Conservation (phyloP, 2,797 vertebrate genomes). For the Amniataba percoides region DNA sequence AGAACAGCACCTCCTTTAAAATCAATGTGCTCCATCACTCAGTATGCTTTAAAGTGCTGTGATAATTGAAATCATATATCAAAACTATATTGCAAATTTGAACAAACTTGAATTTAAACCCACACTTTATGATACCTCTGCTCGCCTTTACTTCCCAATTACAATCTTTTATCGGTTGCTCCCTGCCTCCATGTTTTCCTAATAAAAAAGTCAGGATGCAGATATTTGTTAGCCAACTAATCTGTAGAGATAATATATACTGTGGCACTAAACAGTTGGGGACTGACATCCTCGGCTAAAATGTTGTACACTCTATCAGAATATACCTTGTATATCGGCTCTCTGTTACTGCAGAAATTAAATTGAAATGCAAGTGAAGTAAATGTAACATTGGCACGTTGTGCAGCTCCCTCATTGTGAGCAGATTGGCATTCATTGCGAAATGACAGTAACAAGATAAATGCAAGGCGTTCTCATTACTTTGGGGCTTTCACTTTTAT, state of each 20-base stretch:
- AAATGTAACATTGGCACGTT: constrained; percentile 38
- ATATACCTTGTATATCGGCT: constrained; percentile 21
- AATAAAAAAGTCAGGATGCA: not conserved
- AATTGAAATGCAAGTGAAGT: constrained; percentile 50
- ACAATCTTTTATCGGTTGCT: not conserved
- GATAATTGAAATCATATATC: constrained; percentile 8
- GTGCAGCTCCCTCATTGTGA: constrained; percentile 55
- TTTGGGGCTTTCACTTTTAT: constrained; percentile 64
- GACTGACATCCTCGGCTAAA: not conserved
- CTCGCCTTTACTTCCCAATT: not conserved
- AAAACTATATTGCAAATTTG: not conserved
- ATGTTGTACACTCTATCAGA: constrained; percentile 13
- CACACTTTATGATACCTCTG: no score
- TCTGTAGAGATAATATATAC: not conserved
- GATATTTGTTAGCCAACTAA: not conserved
- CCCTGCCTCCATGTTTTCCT: not conserved
- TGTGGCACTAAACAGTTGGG: not conserved
- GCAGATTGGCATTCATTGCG: constrained; percentile 67
- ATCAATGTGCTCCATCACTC: constrained; percentile 9
- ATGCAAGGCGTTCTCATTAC: constrained; percentile 70
- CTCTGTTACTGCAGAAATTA: constrained; percentile 37
- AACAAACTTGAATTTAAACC: not conserved
- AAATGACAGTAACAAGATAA: constrained; percentile 72
- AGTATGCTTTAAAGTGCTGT: not conserved
- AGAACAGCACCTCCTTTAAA: constrained; percentile 44